Conservation (phyloP, 1,140 invertebrate species). For the Periplaneta americana region DNA sequence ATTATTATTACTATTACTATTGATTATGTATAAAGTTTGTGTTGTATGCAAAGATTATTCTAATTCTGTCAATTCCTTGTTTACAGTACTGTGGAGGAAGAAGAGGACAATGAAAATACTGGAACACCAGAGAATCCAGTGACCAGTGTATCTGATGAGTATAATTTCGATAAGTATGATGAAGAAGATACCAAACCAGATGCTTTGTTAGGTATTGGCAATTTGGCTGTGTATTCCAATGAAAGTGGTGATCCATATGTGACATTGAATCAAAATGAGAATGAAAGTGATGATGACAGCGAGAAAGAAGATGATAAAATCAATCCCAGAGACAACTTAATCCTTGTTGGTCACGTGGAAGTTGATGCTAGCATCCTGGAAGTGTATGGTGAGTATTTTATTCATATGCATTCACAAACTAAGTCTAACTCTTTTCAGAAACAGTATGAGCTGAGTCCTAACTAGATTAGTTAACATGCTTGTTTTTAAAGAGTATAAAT, state of each 20-base stretch:
- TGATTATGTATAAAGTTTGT: too few species aligned
- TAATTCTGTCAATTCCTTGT: not conserved
- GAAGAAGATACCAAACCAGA: conserved; percentile 20
- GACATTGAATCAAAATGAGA: conserved; percentile 44
- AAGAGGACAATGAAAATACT: not conserved
- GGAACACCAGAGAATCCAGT: not conserved
- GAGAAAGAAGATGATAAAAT: conserved; percentile 90
- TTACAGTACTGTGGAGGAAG: not conserved
- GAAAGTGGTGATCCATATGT: conserved; percentile 53
- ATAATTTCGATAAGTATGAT: conserved; percentile 10
- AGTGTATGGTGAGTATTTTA: conserved; percentile 66
- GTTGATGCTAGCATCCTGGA: conserved; percentile 80
- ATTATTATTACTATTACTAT: too few species aligned
- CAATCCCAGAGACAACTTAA: conserved; percentile 85
- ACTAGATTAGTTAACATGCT: too few species aligned
- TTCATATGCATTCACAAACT: too few species aligned
- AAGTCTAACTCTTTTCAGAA: too few species aligned
- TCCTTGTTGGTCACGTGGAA: conserved; percentile 81
- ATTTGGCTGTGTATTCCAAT: conserved; percentile 44
- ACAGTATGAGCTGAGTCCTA: too few species aligned
- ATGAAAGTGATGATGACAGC: conserved; percentile 63
- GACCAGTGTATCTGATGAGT: not conserved
- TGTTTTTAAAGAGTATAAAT: too few species aligned
- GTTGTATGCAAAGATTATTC: too few species aligned
- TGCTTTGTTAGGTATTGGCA: conserved; percentile 37